Conservation (phyloP, 2,888 invertebrate genomes). For the Coelogynopora nodosa region DNA sequence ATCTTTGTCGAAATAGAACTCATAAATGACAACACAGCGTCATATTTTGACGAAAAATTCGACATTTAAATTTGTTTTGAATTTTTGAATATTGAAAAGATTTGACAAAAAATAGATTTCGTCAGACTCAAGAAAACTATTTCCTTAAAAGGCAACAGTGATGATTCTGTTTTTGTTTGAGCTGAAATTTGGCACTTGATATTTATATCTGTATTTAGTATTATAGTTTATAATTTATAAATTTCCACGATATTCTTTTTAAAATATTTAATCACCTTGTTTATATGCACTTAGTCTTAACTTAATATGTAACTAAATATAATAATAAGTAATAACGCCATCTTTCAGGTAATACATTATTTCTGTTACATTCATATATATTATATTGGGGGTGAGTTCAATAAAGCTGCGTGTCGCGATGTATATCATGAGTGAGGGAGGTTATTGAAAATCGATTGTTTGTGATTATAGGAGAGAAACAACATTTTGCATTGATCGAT, state of each 20-base stretch:
- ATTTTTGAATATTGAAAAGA: too few relatives aligned
- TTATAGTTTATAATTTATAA: not conserved
- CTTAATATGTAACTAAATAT: not conserved
- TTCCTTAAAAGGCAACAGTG: too few relatives aligned
- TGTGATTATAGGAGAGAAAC: constrained; percentile 13
- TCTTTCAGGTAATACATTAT: constrained; percentile 22
- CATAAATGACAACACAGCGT: too few relatives aligned
- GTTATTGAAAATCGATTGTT: constrained; percentile 18
- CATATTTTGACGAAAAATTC: too few relatives aligned
- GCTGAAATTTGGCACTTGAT: too few relatives aligned
- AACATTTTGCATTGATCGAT: constrained; percentile 1
- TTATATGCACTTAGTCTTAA: not conserved
- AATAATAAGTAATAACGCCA: not conserved
- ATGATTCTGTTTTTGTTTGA: too few relatives aligned
- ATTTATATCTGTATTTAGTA: not conserved
- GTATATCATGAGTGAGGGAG: constrained; percentile 18
- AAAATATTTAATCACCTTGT: not conserved
- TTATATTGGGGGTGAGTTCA: constrained; percentile 17
- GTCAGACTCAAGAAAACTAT: too few relatives aligned
- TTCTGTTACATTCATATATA: constrained; percentile 20
- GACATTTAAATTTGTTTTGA: too few relatives aligned
- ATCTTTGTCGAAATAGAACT: too few relatives aligned
- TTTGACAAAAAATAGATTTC: too few relatives aligned
- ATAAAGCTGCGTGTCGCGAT: constrained; percentile 3
- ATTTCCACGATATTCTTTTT: not conserved